These are phyloP conservation scores for Ypsolopha sequella DNA, from an alignment of 2,888 invertebrate genomes.

Conservation along the genomic window DNA sequence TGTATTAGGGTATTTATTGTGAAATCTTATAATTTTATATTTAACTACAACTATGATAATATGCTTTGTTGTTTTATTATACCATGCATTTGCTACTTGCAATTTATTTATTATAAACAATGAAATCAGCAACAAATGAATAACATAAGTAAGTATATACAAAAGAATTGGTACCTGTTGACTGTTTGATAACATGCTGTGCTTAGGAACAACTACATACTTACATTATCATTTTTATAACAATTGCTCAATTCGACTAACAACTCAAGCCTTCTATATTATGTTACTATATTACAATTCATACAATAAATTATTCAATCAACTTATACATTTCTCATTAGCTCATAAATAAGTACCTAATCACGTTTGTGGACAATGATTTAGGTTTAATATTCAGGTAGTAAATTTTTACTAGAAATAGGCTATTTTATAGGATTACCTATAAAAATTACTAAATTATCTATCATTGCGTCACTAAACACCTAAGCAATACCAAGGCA, in stretches of 20 bases:
- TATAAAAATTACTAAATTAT: too few relatives aligned
- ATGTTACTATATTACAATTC: background rate
- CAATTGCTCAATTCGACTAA: background rate
- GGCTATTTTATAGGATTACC: too few relatives aligned
- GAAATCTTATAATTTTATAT: background rate
- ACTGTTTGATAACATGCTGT: background rate
- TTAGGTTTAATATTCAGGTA: too few relatives aligned
- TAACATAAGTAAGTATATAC: background rate
- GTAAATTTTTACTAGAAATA: too few relatives aligned
- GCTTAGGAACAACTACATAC: conserved; percentile 1
- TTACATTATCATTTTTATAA: background rate
- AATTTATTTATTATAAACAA: background rate
- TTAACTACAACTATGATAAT: background rate
- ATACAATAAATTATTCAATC: too few relatives aligned
- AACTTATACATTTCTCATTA: too few relatives aligned
- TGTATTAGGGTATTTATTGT: conserved; percentile 40
- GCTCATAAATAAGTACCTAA: too few relatives aligned
- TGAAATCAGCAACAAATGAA: background rate
- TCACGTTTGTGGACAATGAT: too few relatives aligned
- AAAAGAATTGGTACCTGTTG: too few relatives aligned
- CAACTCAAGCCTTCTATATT: background rate
- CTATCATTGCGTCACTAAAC: too few relatives aligned
- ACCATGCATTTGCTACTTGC: background rate
- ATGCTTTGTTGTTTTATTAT: background rate
- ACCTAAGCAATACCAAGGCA: too few relatives aligned